phyloP scores from a whole-genome alignment of 2,113 vertebrate species.

The Ciconia stormi region DNA sequence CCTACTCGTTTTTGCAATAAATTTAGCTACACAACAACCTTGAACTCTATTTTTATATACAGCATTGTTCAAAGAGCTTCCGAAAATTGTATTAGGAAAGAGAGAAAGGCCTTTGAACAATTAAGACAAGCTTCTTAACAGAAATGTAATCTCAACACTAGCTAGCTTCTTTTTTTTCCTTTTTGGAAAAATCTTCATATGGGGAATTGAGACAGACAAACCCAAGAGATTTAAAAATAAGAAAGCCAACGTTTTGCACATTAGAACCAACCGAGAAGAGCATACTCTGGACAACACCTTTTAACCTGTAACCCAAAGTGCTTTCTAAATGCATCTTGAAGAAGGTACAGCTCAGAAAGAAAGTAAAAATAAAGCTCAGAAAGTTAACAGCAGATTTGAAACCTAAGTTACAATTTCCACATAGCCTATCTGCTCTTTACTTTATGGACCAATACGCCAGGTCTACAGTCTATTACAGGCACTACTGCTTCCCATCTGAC shows the following conservation, averaged over 20 bases:
- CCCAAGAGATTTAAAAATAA: not conserved
- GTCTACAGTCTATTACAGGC: not conserved
- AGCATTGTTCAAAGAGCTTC: conserved; percentile 58
- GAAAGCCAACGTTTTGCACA: not conserved
- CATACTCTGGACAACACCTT: not conserved
- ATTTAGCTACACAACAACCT: conserved; percentile 46
- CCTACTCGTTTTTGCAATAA: conserved; percentile 46
- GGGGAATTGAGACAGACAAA: not conserved
- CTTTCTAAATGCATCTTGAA: not conserved
- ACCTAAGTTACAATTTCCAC: not conserved
- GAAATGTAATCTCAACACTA: not conserved
- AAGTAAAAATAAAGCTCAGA: not conserved
- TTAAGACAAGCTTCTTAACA: not conserved
- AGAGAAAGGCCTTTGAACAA: conserved; percentile 57
- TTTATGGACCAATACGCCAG: rapidly evolving
- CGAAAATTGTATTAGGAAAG: conserved; percentile 43
- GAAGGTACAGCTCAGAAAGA: not conserved
- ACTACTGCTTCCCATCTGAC: not conserved
- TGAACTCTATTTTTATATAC: conserved; percentile 48
- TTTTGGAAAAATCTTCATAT: not conserved
- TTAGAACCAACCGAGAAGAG: not conserved
- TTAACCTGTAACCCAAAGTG: not conserved
- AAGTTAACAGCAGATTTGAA: not conserved
- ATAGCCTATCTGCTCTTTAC: rapidly evolving
- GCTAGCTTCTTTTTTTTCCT: not conserved